phyloP scores from a whole-genome alignment of 1,140 invertebrate species.

The Megalonaias nervosa region DNA sequence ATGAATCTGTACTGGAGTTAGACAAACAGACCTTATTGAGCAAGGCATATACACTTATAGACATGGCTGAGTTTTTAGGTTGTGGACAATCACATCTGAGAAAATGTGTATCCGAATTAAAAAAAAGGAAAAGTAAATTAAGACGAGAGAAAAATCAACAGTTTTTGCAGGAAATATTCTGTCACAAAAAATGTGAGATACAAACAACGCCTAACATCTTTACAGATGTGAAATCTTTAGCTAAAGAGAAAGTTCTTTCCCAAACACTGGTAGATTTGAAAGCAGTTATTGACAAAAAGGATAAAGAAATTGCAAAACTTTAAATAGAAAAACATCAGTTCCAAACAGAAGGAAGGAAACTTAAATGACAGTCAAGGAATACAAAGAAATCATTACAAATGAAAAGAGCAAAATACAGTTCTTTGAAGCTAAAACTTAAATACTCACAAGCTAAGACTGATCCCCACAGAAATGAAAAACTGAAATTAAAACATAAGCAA shows the following conservation, averaged over 20 bases:
- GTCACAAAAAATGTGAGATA: slow-evolving; percentile 1
- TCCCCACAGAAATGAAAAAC: slow-evolving; percentile 11
- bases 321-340: too few species aligned
- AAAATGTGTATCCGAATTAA: too few species aligned
- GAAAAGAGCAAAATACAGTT: slow-evolving; percentile 21
- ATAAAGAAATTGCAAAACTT: too few species aligned
- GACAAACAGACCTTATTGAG: not conserved
- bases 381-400: slow-evolving; percentile 9
- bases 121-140: too few species aligned
- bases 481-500: slow-evolving; percentile 8
- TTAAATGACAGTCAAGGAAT: slow-evolving; percentile 13
- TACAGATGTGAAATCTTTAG: slow-evolving; percentile 6
- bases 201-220: slow-evolving; percentile 11
- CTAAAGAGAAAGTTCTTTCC: too few species aligned
- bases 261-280: too few species aligned
- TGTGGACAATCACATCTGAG: too few species aligned
- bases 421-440: slow-evolving; percentile 11
- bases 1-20: slow-evolving; percentile 14
- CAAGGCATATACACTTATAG: slow-evolving; percentile 4
- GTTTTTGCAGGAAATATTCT: slow-evolving; percentile 10
- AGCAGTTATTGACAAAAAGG: too few species aligned
- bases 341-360: slow-evolving; percentile 15
- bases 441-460: not conserved
- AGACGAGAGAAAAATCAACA: not conserved
- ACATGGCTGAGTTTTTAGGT: slow-evolving; percentile 2